Conservation (phyloP, 2,888 invertebrate species). For the Nomada goodeniana region DNA sequence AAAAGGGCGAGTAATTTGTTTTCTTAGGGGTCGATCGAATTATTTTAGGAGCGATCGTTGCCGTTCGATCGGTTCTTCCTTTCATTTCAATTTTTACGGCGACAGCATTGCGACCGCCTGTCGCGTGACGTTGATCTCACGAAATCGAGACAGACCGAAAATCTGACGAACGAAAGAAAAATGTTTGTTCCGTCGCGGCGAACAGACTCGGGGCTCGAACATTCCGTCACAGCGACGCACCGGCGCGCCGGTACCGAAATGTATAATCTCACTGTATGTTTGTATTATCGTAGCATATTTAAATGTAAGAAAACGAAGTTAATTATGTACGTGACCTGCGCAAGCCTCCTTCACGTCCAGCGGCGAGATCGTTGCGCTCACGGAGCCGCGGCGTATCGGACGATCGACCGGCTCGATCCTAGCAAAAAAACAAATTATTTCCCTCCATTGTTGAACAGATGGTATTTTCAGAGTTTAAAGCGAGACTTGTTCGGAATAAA, state of each 20-base stretch:
- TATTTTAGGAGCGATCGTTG: neutral
- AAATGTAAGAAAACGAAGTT: conserved; percentile 39
- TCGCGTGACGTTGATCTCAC: neutral
- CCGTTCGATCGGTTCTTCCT: no score
- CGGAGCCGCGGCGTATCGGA: neutral
- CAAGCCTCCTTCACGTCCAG: conserved; percentile 29
- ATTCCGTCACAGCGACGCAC: neutral
- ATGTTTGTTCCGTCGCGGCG: neutral
- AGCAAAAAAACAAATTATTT: conserved; percentile 21
- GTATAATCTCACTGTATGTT: conserved; percentile 53
- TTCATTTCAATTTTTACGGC: no score
- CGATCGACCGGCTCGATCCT: conserved; percentile 12
- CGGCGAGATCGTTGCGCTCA: conserved; percentile 12
- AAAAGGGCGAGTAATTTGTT: conserved; percentile 13
- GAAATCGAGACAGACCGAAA: neutral
- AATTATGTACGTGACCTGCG: conserved; percentile 33
- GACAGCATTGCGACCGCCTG: no score
- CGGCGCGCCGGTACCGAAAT: neutral
- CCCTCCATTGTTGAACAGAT: conserved; percentile 38
- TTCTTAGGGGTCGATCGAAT: neutral
- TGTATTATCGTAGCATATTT: conserved; percentile 51
- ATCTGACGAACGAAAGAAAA: no score
- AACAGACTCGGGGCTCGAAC: neutral
- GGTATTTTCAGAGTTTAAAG: conserved; percentile 38
- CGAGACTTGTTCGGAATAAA: conserved; percentile 14